Evolutionary conservation across 1,140 invertebrate genomes (phyloP).

Genomic region (Megalonaias nervosa): DNA sequence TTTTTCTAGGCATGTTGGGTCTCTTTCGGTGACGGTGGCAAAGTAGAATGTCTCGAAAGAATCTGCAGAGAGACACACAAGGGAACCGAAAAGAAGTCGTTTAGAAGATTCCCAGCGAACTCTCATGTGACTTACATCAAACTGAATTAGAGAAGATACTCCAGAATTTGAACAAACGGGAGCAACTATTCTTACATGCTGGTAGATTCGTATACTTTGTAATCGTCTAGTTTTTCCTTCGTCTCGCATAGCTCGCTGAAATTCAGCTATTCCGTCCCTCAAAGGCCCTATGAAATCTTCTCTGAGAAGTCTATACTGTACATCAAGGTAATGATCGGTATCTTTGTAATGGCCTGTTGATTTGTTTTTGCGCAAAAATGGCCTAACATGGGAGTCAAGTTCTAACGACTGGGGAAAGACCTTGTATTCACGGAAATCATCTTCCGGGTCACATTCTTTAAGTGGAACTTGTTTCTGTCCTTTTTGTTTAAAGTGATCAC

Average conservation of each 20-base stretch:
- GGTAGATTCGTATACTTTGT: constrained; percentile 45
- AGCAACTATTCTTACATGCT: constrained; percentile 34
- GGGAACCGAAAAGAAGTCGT: constrained; percentile 79
- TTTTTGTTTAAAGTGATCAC: too few relatives aligned
- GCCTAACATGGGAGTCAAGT: constrained; percentile 40
- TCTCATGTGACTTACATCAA: constrained; percentile 44
- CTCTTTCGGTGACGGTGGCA: constrained; percentile 77
- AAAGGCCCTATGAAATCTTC: constrained; percentile 77
- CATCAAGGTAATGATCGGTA: constrained; percentile 81
- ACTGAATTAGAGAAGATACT: constrained; percentile 38
- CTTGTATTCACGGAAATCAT: constrained; percentile 61
- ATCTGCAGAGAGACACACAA: constrained; percentile 80
- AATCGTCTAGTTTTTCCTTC: constrained; percentile 15
- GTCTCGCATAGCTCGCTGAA: neutral
- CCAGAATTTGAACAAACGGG: constrained; percentile 12
- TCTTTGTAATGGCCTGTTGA: constrained; percentile 75
- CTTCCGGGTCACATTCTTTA: constrained; percentile 31
- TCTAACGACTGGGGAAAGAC: constrained; percentile 57
- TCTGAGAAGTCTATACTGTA: constrained; percentile 81
- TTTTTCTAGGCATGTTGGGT: constrained; percentile 52
- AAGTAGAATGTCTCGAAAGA: constrained; percentile 79
- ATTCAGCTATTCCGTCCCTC: constrained; percentile 60
- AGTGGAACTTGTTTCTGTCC: too few relatives aligned
- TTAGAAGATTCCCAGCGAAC: constrained; percentile 70
- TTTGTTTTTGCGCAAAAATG: constrained; percentile 77